A percentile compares a stretch with the other conserved stretches of the same genome.
Conservation (phyloP, 2,113 vertebrate genomes). For the Syngnathus scovelli region DNA sequence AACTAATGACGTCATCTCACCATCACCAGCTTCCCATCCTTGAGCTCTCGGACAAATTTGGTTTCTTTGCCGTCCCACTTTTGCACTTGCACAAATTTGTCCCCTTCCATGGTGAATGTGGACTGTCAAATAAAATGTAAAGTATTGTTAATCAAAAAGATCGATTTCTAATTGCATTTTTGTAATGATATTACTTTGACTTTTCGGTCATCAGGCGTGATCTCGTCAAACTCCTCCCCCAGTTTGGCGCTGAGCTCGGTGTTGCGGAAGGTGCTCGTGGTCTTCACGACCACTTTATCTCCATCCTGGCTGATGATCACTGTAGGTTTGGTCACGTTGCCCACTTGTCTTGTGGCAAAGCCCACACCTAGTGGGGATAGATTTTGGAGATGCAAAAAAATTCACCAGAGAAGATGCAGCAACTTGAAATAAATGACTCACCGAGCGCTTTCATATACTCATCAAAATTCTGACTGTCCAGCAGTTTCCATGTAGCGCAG, state of each 20-base stretch:
- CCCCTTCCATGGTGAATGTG: slow-evolving; percentile 84
- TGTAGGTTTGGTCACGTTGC: slow-evolving; percentile 91
- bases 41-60: slow-evolving; percentile 89
- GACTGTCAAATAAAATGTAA: slow-evolving; percentile 67
- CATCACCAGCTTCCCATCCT: slow-evolving; percentile 91
- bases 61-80: slow-evolving; percentile 96
- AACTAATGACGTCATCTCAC: slow-evolving; percentile 66
- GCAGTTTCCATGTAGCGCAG: slow-evolving; percentile 91
- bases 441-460: slow-evolving; percentile 95
- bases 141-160: slow-evolving; percentile 81
- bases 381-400: too few relatives aligned
- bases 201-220: slow-evolving; percentile 85
- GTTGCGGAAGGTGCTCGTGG: slow-evolving; percentile 92
- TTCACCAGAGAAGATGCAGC: background rate
- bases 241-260: slow-evolving; percentile 87
- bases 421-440: slow-evolving; percentile 52
- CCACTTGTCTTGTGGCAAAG: slow-evolving; percentile 90
- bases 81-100: slow-evolving; percentile 86
- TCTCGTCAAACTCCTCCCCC: slow-evolving; percentile 96
- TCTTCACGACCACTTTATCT: slow-evolving; percentile 84
- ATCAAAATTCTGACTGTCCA: slow-evolving; percentile 94
- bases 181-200: slow-evolving; percentile 79
- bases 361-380: slow-evolving; percentile 76
- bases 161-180: background rate
- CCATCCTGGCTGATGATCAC: slow-evolving; percentile 86